A percentile compares a stretch with the other conserved stretches of the same genome.
Evolutionary conservation across 2,888 invertebrate genomes (phyloP).

Genomic region (Idaea aversata): DNA sequence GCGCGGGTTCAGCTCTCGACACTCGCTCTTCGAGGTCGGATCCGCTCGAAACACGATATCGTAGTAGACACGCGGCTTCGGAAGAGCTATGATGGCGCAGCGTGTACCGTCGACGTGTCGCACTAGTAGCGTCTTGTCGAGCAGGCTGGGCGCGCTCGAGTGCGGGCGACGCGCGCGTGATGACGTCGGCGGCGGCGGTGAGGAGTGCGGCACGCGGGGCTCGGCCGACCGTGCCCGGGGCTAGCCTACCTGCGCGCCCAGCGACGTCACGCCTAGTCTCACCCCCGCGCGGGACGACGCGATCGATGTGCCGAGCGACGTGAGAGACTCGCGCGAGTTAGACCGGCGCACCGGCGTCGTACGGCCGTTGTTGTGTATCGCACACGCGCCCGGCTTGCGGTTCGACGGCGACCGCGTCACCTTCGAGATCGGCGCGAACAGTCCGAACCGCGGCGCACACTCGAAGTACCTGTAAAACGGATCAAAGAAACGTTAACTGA

Average conservation of each 20-base stretch:
- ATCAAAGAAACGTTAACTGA: conserved; percentile 13
- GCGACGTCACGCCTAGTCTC: conserved; percentile 87
- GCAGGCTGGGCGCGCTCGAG: conserved; percentile 62
- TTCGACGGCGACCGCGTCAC: conserved; percentile 92
- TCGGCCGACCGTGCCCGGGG: conserved; percentile 76
- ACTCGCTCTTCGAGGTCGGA: conserved; percentile 36
- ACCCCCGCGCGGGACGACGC: conserved; percentile 83
- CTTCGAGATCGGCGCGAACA: conserved; percentile 96
- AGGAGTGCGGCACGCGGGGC: conserved; percentile 53
- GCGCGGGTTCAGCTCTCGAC: conserved; percentile 55
- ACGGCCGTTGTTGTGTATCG: conserved; percentile 82
- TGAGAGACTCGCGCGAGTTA: conserved; percentile 93
- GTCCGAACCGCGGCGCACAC: conserved; percentile 93
- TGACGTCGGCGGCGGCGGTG: conserved; percentile 34
- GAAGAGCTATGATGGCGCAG: conserved; percentile 73
- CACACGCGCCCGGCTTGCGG: conserved; percentile 82
- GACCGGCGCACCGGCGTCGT: conserved; percentile 83
- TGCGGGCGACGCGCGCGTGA: conserved; percentile 48
- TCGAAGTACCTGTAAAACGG: conserved; percentile 90
- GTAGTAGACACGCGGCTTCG: conserved; percentile 66
- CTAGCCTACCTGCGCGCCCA: conserved; percentile 84
- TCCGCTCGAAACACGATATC: conserved; percentile 59
- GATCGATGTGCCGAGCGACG: conserved; percentile 81
- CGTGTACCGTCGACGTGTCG: conserved; percentile 67
- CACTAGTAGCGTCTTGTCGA: conserved; percentile 69